phyloP scores from a whole-genome alignment of 2,888 invertebrate species.

The Metallyticus violacea region DNA sequence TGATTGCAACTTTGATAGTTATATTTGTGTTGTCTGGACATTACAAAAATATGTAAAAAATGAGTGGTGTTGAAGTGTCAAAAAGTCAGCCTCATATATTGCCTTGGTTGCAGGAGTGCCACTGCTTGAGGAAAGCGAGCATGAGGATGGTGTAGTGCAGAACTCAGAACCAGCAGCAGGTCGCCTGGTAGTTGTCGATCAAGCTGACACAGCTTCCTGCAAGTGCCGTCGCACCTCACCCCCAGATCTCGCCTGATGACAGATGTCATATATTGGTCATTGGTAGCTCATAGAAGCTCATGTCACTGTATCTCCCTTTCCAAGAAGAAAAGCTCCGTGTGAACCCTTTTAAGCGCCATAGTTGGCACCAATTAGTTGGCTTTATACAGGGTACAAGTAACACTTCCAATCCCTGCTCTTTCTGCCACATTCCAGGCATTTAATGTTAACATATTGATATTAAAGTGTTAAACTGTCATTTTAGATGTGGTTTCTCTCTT shows the following conservation, averaged over 20 bases:
- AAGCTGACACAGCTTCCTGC: slow-evolving; percentile 43
- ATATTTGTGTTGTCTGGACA: too few species aligned
- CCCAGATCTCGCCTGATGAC: slow-evolving; percentile 40
- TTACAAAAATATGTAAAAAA: too few species aligned
- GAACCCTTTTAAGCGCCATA: background rate
- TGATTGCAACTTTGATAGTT: too few species aligned
- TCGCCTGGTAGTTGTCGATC: slow-evolving; percentile 21
- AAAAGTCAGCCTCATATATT: too few species aligned
- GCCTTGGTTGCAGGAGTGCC: slow-evolving; percentile 43
- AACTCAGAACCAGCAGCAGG: background rate
- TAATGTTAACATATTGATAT: background rate
- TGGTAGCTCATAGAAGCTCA: background rate
- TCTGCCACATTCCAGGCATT: background rate
- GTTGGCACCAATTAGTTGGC: background rate
- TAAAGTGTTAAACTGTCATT: background rate
- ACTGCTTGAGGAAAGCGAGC: slow-evolving; percentile 47
- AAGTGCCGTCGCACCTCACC: slow-evolving; percentile 43
- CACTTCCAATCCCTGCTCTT: background rate
- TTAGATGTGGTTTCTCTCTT: background rate
- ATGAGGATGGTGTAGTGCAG: slow-evolving; percentile 41
- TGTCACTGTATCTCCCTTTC: background rate
- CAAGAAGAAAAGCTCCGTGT: background rate
- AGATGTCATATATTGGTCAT: background rate
- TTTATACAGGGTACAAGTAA: background rate
- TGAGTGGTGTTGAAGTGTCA: too few species aligned